Evolutionary conservation across 1,140 invertebrate genomes (phyloP), one percentile per base, ranked within the genome.

Genomic region (Vanessa tameamea): DNA sequence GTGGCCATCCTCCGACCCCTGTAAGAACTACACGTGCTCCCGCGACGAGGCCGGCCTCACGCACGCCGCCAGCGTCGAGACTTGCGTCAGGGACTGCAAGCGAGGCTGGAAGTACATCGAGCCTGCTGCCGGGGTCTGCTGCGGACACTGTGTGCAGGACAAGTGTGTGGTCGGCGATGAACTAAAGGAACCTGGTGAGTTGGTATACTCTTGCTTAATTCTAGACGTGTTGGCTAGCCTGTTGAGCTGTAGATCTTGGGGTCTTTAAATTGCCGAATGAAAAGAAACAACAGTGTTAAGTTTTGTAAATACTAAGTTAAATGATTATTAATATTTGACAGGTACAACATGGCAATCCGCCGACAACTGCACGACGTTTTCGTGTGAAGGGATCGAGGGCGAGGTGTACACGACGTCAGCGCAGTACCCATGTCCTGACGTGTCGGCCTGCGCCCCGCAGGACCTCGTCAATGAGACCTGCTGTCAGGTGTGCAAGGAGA

Each of bases 81-180:
- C 82, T 37, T 96, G 95, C 84, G 83, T 88, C 7, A 92, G 82
- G 6, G 86, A 93, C 2, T 96, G 96, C 73, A 59, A 76, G 23
- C 76, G 93, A 72, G 96, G 95, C 3, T 95, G 94, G 88, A 86
- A 88, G 53, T 96, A 96, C 79, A 79, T 84, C 57, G 71, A 87
- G 63, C 90, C 94, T 5, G 72, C 88, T 6, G 64, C 83, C 6
- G 89, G 76, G 20, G 78, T 83, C 20, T 97, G 97, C 87, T 97
- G 97, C 80, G 96, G 96, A 5, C 90, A 94, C 71, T 97, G 97
- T 74, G 85, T 94, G 26, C 95, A 95, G 88, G 89, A 93, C 0
- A 92, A 92, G 37, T 97, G 97, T 78, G 84, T 96, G 0, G 87
- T 95, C 15, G 94, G 94, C 0, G 94, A 94, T 3, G 88, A 90